Percentiles rank a stretch among this genome's conserved stretches.
Conservation (phyloP, 1,140 invertebrate genomes). For the Gryon sp. region DNA sequence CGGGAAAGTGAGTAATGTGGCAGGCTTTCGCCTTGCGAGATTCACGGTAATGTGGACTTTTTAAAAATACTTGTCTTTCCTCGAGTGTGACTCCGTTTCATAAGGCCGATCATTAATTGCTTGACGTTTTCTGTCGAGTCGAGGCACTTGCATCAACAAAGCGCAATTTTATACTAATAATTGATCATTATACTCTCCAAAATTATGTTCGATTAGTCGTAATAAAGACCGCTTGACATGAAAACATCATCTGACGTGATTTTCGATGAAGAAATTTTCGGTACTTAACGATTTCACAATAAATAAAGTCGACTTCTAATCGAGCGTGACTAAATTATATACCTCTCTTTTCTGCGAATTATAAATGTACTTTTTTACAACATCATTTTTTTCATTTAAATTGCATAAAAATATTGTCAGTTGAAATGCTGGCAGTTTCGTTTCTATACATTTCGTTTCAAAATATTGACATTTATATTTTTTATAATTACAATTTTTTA, state of each 20-base stretch:
- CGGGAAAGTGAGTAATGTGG: constrained; percentile 46
- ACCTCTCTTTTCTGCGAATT: too few species aligned
- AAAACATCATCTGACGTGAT: neutral
- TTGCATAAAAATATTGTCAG: too few species aligned
- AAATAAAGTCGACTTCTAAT: too few species aligned
- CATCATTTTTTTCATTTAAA: too few species aligned
- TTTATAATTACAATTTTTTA: too few species aligned
- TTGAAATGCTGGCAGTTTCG: too few species aligned
- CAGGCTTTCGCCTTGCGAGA: constrained; percentile 54
- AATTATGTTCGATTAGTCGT: constrained; percentile 14
- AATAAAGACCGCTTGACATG: neutral
- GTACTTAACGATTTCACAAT: neutral
- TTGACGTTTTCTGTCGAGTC: constrained; percentile 30
- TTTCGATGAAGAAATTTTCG: constrained; percentile 1
- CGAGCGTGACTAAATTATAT: too few species aligned
- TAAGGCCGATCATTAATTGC: constrained; percentile 33
- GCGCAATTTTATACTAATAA: constrained; percentile 30
- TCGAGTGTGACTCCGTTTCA: constrained; percentile 30
- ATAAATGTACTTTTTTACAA: too few species aligned
- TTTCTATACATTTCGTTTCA: too few species aligned
- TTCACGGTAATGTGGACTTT: constrained; percentile 26
- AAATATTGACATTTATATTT: too few species aligned
- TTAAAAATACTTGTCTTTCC: constrained; percentile 51
- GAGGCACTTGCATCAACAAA: constrained; percentile 25
- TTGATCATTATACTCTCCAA: constrained; percentile 16